Evolutionary conservation across 2,888 invertebrate genomes (phyloP), one percentile per base, ranked within the genome.

Genomic region (Stegophylla sp.): DNA sequence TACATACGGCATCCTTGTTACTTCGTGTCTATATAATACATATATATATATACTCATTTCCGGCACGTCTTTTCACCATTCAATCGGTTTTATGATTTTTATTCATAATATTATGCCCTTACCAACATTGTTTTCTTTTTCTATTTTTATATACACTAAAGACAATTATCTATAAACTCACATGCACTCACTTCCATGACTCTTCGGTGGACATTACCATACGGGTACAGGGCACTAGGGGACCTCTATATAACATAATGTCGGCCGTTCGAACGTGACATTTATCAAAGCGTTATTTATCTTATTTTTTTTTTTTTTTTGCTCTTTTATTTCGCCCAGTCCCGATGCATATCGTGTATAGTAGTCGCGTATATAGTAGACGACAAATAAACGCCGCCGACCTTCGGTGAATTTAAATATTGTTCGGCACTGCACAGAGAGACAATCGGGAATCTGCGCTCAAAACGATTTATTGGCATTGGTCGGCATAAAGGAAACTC

Each of bases 321-420:
- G 17, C 41, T 43, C 23, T 64, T 64, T 53, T 66, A 53, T 76
- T 76, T 76, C 64, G 41, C 53, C 64, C 64, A 23, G 64, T 64
- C 64, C 34, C 77, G 77, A 79, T 79, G 71, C 51, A 71, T 79
- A 79, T 79, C 69, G 61, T 34, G 51, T 64, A 45, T 56, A 48
- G 79, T 79, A 61, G 79, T 79, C 79, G 34, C 26, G 41, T 66
- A 13, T 67, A 69, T 61, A 48, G 69, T 79, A 79, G 71, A 79
- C 79, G 79, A 79, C 79, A 79, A 79, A 79, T 79, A 79, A 79
- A 79, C 79, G 79, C 71, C 79, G 75, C 74, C 79, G 71, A 79
- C 79, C 79, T 79, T 79, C 79, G 79, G 71, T 61, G 51, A 79
- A 79, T 79, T 79, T 79, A 79, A 79, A 79, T 79, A 79, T 79